Evolutionary conservation across 2,888 invertebrate species (phyloP), one percentile per base, ranked within the genome.

Genomic region (Acronicta leporina): DNA sequence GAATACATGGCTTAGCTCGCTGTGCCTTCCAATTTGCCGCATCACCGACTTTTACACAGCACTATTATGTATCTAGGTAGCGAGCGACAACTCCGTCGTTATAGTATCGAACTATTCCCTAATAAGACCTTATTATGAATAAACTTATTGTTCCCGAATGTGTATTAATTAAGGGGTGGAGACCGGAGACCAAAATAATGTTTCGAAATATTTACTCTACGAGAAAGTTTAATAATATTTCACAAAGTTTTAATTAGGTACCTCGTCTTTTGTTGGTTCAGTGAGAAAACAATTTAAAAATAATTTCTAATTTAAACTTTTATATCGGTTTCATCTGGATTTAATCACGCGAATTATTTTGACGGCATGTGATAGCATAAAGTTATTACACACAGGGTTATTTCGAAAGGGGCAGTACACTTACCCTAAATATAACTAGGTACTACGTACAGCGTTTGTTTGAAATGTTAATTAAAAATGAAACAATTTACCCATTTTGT

Each of bases 11-110:
- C 66, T 71, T 72, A 63, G 68, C 78, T 70, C 62, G 59, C 65
- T 67, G 69, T 72, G 75, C 74, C 75, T 76, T 80, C 79, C 84
- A 86, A 86, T 87, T 86, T 85, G 55, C 76, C 80, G 81, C 80
- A 73, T 82, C 82, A 69, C 65, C 73, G 79, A 63, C 41, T 75
- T 75, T 75, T 72, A 70, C 75, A 76, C 72, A 59, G 62, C 63
- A 67, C 53, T 10, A 55, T n/a, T n/a, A n/a, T 60, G 63, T 62
- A 68, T 61, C 46, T 67, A 58, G 50, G 20, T 44, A 54, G 41
- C 40, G 45, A 49, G 38, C 38, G 38, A 38, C n/a, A 33, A 33
- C 33, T 33, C 11, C 33, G 33, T 33, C 33, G 33, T 59, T 30
- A 15, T 44, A 48, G 46, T 63, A 58, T 51, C 56, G 35, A 54